Conservation (phyloP, 2,797 vertebrate species). For the Xenops minutus region DNA sequence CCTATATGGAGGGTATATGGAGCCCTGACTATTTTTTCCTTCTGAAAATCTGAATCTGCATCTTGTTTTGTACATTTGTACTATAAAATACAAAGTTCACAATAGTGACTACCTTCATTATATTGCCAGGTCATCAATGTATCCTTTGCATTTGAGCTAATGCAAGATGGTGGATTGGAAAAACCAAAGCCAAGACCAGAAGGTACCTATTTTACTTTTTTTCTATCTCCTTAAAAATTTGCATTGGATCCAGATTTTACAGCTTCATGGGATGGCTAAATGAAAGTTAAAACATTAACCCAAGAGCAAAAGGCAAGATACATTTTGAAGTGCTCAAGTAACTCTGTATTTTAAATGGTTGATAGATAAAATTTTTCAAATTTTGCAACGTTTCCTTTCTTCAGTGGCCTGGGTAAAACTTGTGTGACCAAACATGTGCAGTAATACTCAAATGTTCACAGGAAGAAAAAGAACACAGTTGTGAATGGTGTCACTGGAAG, state of each 20-base stretch:
- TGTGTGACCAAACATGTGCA: background rate
- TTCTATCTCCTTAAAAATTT: background rate
- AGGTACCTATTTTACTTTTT: conserved; percentile 75
- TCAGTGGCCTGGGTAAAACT: background rate
- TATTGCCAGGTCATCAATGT: conserved; percentile 90
- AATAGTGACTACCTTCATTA: background rate
- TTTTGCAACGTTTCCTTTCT: background rate
- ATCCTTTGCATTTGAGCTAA: conserved; percentile 95
- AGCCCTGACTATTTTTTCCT: background rate
- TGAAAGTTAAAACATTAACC: background rate
- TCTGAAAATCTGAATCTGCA: background rate
- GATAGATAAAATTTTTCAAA: background rate
- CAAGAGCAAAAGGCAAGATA: background rate
- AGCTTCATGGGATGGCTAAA: background rate
- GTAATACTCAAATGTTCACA: background rate
- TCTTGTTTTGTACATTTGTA: background rate
- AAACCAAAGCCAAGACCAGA: conserved; percentile 94
- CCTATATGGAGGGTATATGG: background rate
- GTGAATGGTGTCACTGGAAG: background rate
- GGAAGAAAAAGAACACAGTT: background rate
- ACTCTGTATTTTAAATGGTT: background rate
- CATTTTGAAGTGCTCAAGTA: background rate
- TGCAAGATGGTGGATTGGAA: conserved; percentile 96
- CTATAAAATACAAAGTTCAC: background rate
- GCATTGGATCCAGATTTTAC: background rate